These are phyloP conservation scores for Apeira syringaria DNA, from an alignment of 2,888 invertebrate genomes.

Conservation along the genomic window DNA sequence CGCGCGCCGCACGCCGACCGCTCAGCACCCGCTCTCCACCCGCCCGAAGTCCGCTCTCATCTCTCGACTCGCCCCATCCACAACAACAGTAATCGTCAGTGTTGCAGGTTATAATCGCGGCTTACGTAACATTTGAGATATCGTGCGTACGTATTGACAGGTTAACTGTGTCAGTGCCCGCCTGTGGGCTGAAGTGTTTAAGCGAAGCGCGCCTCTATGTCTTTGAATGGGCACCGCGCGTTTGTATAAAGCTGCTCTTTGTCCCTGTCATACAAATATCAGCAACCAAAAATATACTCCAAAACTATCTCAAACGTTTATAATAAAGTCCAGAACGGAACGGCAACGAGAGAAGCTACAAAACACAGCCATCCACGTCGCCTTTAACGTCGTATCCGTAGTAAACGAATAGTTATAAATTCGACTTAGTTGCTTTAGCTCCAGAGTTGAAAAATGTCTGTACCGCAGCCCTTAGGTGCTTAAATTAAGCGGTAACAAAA, in stretches of 20 bases:
- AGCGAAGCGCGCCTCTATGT: conserved; percentile 1
- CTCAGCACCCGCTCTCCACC: conserved; percentile 48
- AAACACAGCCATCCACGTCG: conserved; percentile 46
- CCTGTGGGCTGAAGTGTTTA: conserved; percentile 20
- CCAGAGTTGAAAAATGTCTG: conserved; percentile 40
- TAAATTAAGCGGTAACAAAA: conserved; percentile 38
- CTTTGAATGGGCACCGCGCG: conserved; percentile 2
- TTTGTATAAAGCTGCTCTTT: conserved; percentile 7
- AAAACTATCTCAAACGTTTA: conserved; percentile 3
- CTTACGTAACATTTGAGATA: conserved; percentile 69
- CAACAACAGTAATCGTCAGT: conserved; percentile 53
- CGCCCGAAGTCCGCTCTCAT: conserved; percentile 40
- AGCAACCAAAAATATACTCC: background rate
- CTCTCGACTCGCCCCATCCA: conserved; percentile 51
- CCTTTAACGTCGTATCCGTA: conserved; percentile 36
- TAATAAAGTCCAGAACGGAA: conserved; percentile 31
- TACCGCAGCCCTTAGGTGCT: conserved; percentile 20
- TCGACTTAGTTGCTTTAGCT: conserved; percentile 31
- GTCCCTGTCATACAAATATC: conserved; percentile 4
- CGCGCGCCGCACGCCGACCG: conserved; percentile 48
- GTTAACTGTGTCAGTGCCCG: conserved; percentile 60
- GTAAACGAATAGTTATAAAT: conserved; percentile 33
- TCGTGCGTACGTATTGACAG: conserved; percentile 62
- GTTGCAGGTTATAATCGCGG: conserved; percentile 63
- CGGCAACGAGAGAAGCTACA: conserved; percentile 41